Conservation (phyloP, 2,888 invertebrate genomes). For the Nesidiocoris tenuis region DNA sequence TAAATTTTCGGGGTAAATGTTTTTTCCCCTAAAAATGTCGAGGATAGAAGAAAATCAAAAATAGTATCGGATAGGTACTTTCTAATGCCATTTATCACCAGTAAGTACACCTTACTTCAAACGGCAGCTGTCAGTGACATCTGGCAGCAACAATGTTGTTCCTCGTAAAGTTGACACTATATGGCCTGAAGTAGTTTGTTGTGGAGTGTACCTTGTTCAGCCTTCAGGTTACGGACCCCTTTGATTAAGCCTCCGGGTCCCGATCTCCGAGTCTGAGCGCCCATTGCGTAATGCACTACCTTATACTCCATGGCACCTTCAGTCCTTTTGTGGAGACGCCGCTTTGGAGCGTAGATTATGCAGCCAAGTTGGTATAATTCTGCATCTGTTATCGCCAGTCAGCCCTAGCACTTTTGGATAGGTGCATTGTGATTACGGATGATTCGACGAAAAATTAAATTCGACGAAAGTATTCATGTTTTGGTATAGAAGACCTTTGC, state of each 20-base stretch:
- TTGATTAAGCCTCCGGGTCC: slow-evolving; percentile 20
- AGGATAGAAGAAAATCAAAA: too few species aligned
- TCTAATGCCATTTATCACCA: too few species aligned
- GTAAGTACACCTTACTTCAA: too few species aligned
- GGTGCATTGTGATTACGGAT: too few species aligned
- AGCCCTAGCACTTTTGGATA: not conserved
- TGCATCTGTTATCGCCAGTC: not conserved
- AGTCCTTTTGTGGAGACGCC: slow-evolving; percentile 10
- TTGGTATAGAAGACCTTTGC: too few species aligned
- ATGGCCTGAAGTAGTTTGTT: not conserved
- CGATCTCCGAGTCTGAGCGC: too few species aligned
- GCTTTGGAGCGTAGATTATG: not conserved
- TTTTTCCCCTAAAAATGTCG: too few species aligned
- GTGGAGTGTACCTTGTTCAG: not conserved
- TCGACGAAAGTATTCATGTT: too few species aligned
- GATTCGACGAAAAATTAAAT: too few species aligned
- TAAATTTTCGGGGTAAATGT: too few species aligned
- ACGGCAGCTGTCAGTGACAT: too few species aligned
- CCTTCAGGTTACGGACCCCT: not conserved
- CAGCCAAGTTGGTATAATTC: not conserved
- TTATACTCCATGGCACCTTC: not conserved
- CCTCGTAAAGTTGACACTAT: not conserved
- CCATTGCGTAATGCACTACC: slow-evolving; percentile 21
- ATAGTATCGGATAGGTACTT: too few species aligned
- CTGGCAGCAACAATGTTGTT: not conserved